These are phyloP conservation scores for Geophilus truncorum DNA, from an alignment of 2,888 invertebrate genomes.

Conservation along the genomic window DNA sequence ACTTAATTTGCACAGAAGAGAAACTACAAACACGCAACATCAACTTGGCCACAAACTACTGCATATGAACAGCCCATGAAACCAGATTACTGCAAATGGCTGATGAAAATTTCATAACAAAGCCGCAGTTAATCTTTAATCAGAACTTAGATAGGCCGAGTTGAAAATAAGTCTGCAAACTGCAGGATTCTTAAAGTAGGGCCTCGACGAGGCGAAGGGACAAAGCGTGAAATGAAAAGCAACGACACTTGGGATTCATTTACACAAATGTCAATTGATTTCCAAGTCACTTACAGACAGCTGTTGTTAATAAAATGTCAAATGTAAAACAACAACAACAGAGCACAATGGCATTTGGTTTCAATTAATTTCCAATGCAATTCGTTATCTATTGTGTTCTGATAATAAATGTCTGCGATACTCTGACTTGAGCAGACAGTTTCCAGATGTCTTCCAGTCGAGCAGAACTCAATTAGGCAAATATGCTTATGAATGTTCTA, in stretches of 20 bases:
- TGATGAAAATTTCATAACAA: constrained; percentile 20
- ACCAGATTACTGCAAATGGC: constrained; percentile 15
- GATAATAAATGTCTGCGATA: background rate
- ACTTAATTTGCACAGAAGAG: background rate
- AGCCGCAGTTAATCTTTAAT: constrained; percentile 12
- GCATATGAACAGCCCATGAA: constrained; percentile 16
- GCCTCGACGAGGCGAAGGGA: background rate
- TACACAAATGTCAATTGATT: background rate
- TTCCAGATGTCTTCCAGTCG: background rate
- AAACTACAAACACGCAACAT: background rate
- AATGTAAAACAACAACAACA: too few species aligned
- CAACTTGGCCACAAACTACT: background rate
- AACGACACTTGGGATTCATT: background rate
- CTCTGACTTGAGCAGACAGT: background rate
- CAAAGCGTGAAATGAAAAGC: background rate
- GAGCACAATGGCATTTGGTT: background rate
- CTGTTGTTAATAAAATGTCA: background rate
- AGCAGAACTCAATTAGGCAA: too few species aligned
- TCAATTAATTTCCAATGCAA: background rate
- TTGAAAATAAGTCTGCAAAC: background rate
- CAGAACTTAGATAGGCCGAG: background rate
- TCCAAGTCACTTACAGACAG: background rate
- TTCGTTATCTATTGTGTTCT: background rate
- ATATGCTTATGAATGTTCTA: too few species aligned
- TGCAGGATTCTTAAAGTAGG: background rate